Evolutionary conservation across 2,113 vertebrate species (phyloP), one percentile per base, ranked within the genome.

Genomic region (Puntigrus tetrazona): DNA sequence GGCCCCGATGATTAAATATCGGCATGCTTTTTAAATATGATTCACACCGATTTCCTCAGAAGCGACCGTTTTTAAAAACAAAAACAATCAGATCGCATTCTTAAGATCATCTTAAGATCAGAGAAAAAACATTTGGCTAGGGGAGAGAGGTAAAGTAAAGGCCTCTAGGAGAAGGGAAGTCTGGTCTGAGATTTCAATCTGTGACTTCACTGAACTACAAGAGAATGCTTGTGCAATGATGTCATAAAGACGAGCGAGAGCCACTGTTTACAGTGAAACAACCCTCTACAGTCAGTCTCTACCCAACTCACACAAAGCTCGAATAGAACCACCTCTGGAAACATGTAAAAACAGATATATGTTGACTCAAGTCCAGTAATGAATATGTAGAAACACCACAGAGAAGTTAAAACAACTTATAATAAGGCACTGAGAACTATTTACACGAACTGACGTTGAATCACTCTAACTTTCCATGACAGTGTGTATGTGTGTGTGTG

Each of bases 331-430:
- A 38, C 29, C 79, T 70, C 11, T 70, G 65, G 63, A 69, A 70
- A 70, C 65, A 70, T 82, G 45, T 38, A 70, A 82, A 82, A 52
- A 36, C 65, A 82, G 14, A 82, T 82, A 82, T 70, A 20, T 69
- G 80, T 70, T 69, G 27, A 81, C 16, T 67, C 29, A 72, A 18
- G 27, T 47, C 59, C 78, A 80, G 78, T 31, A 80, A 47, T 80
- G 78, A 80, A 80, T 80, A 80, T 80, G 78, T 31, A 80, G 61
- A 67, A 80, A 22, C 8, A 67, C 78, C 25, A 1, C 78, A 65
- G 45, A 75, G 73, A 63, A 47, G 78, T 65, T 65, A 47, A 80
- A 80, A 65, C 59, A 65, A 65, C 25, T 20, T 70, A 70, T 55
- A 82, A 82, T 55, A 82, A 67, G 41, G 27, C 59, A 47, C 27